Evolutionary conservation across 2,113 vertebrate genomes (phyloP).

Genomic region (Poicephalus gulielmi): DNA sequence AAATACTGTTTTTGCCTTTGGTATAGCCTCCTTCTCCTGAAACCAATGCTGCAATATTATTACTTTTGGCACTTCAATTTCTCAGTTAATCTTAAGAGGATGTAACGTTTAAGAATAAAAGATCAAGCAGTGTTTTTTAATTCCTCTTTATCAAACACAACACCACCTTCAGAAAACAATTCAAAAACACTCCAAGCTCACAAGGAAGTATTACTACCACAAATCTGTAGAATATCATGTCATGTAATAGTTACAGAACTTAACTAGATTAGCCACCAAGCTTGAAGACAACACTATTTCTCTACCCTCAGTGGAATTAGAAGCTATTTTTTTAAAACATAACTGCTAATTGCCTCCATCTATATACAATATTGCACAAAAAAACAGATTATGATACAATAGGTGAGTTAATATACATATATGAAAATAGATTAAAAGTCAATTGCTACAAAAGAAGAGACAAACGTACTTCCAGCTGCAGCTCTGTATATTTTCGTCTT

Average conservation of each 20-base stretch:
- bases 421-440: background rate
- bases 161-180: conserved; percentile 53
- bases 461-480: conserved; percentile 91
- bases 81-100: background rate
- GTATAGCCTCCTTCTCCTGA: background rate
- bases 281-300: background rate
- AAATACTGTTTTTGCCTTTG: background rate
- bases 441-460: conserved; percentile 10
- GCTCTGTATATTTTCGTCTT: conserved; percentile 90
- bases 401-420: background rate
- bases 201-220: background rate
- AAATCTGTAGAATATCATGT: background rate
- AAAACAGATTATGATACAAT: background rate
- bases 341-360: background rate
- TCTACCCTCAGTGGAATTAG: background rate
- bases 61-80: background rate
- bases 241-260: background rate
- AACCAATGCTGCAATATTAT: background rate
- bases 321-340: background rate
- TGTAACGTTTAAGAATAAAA: background rate
- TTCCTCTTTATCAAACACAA: conserved; percentile 40
- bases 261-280: background rate
- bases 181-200: background rate
- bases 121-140: background rate
- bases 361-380: background rate